Percentiles rank a stretch among this genome's conserved stretches.
Conservation (phyloP, 2,113 vertebrate genomes). For the Bos javanicus region DNA sequence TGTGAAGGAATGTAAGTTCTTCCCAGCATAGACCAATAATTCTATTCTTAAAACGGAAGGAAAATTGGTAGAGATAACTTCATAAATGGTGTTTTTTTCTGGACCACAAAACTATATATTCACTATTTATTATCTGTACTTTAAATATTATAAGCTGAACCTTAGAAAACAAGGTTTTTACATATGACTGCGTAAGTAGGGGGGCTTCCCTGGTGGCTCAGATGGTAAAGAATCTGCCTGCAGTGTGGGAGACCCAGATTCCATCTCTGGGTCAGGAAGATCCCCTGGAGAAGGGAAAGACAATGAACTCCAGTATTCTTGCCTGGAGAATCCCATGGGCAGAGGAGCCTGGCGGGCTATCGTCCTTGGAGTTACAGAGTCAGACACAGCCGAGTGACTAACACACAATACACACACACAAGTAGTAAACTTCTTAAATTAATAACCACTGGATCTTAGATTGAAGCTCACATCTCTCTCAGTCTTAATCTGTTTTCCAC, state of each 20-base stretch:
- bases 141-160: neutral
- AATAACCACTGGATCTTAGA: neutral
- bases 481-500: neutral
- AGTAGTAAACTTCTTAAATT: neutral
- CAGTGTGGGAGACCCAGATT: neutral
- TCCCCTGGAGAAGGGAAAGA: neutral
- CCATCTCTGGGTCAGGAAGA: neutral
- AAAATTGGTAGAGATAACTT: neutral
- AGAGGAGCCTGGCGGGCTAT: neutral
- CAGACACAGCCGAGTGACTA: neutral
- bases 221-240: neutral
- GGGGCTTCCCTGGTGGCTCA: neutral
- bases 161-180: neutral
- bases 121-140: neutral
- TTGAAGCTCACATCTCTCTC: neutral
- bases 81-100: neutral
- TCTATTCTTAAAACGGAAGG: neutral
- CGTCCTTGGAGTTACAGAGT: neutral
- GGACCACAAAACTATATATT: neutral
- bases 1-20: neutral
- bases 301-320: neutral
- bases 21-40: neutral
- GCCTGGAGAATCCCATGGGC: neutral
- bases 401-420: neutral
- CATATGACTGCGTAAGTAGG: neutral